Base-by-base conservation (phyloP, 2,888 invertebrate species). In the Trichacis sp. region DNA sequence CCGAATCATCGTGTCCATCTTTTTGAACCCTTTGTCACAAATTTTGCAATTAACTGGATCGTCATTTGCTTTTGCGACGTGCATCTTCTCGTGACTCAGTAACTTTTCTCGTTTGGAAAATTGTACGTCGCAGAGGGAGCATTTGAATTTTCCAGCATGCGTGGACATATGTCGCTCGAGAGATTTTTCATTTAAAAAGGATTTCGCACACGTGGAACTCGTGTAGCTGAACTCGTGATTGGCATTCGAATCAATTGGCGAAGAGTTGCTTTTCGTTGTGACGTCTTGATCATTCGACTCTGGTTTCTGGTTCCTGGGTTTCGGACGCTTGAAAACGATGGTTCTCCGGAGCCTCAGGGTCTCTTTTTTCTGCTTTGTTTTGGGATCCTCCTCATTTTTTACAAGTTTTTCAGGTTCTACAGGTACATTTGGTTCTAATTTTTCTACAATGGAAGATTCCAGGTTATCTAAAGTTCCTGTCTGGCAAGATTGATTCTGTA, bases 1-100 rank as follows among this genome's bases (percentile, higher is more conserved):
- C 48, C 79, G 72, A 1, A 81, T 75, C 80, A 81, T 79, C 1
- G 80, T 80, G 9, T 77, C 72, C 0, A 65, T 67, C 67, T 79
- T 81, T 6, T 75, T 69, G 52, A 81, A 81, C 56, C 55, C 76
- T 54, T 79, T 81, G 5, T 78, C 69, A 29, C 81, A 81, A 52
- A 81, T 79, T 45, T 69, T 73, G 49, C 81, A 81, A 17, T 38
- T 55, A 11, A 76, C 73, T 5, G 74, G 68, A 11, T 72, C 63
- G 1, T 61, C 49, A 59, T 74, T 78, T 1, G 68, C 69, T 17
- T 73, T 73, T 2, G 55, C 51, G 18, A 64, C 62, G 9, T 77
- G 77, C 4, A 69, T 12, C 56, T 65, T 68, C 38, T 60, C 59
- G 45, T 63, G 63, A 33, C 9, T 53, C 20, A 49, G 46, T 5